Percentiles rank a stretch among this genome's conserved stretches.
phyloP scores from a whole-genome alignment of 1,140 invertebrate species.

The Popillia japonica region DNA sequence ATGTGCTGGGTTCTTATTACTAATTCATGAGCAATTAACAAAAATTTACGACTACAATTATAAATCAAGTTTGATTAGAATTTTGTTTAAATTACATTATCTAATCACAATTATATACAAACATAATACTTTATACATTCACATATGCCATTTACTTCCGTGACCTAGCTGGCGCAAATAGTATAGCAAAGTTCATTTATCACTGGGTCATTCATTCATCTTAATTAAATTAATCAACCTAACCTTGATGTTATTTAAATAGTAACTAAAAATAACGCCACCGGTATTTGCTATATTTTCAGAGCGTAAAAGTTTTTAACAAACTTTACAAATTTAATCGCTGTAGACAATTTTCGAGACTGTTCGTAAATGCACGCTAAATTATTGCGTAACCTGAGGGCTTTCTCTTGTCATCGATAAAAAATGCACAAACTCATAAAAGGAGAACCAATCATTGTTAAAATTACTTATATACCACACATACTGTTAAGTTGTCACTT shows the following conservation, averaged over 20 bases:
- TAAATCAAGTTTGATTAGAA: neutral
- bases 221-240: constrained; percentile 27
- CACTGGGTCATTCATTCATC: constrained; percentile 2
- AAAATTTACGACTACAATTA: neutral
- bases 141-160: neutral
- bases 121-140: neutral
- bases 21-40: neutral
- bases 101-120: neutral
- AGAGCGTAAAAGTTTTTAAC: neutral
- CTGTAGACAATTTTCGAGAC: neutral
- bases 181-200: neutral
- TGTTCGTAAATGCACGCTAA: neutral
- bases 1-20: neutral
- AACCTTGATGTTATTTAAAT: constrained; percentile 1
- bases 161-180: neutral
- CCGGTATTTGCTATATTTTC: neutral
- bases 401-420: constrained; percentile 13
- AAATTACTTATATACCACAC: neutral
- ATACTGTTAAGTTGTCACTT: neutral
- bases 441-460: neutral
- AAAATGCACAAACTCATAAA: constrained; percentile 8
- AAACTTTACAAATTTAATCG: neutral
- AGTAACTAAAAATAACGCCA: constrained; percentile 3
- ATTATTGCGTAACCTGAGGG: neutral
- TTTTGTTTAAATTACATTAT: neutral